Base-by-base conservation (phyloP, 2,888 invertebrate genomes). In the Clepsis dumicolana region DNA sequence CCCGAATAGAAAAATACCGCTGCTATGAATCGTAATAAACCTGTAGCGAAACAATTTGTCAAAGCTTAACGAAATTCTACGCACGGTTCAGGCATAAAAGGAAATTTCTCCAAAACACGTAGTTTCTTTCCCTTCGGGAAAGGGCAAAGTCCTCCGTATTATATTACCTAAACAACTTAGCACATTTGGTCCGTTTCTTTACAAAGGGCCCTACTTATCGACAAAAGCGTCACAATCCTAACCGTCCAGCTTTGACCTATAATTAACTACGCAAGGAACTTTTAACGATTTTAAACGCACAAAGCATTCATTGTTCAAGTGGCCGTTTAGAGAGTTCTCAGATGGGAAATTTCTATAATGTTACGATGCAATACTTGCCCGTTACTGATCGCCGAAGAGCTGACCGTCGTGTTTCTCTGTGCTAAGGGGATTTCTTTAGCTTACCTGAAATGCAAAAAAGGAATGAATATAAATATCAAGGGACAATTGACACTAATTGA, bases 251-350 rank as follows among this genome's bases (percentile, higher is more conserved):
- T 80, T 44, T 83, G 83, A 84, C 85, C 87, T 82, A 86, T 90
- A 90, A 91, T 91, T 92, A 92, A 88, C 87, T 86, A 87, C 73
- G 82, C 83, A 80, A 85, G 87, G 76, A 79, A 82, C 80, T 86
- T 82, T 82, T 83, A 86, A 85, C 83, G 83, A 78, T 84, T 80
- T 81, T 75, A 79, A 84, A 84, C 59, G 35, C 44, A 68, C 63
- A 68, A 68, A 53, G 68, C 52, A 59, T 52, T 59, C 10, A 64
- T 64, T 64, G 63, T 68, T 64, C 32, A 64, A 68, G 52, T 59
- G 27, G 59, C 32, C 63, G 52, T 53, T 68, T 64, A 64, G 32
- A 35, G n/a, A 38, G 29, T 29, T 67, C 61, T 63, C 41, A 50
- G 38, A 32, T 67, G 56, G 67, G 62, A 63, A 63, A 67, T 63